Evolutionary conservation across 1,140 invertebrate species (phyloP).

Genomic region (Neodiprion pinetum): DNA sequence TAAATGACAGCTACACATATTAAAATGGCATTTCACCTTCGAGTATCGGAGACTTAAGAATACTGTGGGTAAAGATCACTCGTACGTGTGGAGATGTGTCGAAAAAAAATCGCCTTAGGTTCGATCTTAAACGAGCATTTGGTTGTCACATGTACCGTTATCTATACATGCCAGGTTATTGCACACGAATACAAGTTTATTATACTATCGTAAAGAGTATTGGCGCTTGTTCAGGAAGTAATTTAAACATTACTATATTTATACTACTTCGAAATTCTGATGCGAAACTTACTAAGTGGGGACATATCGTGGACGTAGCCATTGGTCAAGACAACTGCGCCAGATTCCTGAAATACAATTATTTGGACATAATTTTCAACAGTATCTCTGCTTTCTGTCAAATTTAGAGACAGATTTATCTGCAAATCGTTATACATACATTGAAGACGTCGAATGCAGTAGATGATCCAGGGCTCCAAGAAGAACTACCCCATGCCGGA

Average conservation of each 20-base stretch:
- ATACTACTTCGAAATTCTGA: neutral
- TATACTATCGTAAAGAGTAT: neutral
- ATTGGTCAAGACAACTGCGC: conserved; percentile 80
- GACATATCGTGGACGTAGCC: conserved; percentile 67
- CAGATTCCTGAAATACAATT: conserved; percentile 72
- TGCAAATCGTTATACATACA: conserved; percentile 55
- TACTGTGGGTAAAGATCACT: too few relatives aligned
- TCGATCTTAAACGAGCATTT: too few relatives aligned
- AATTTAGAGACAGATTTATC: conserved; percentile 18
- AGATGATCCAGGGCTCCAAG: conserved; percentile 71
- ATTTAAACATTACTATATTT: conserved; percentile 13
- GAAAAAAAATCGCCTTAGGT: too few relatives aligned
- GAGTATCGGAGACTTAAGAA: too few relatives aligned
- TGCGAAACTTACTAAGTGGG: conserved; percentile 66
- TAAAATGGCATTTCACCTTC: too few relatives aligned
- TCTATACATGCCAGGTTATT: conserved; percentile 6
- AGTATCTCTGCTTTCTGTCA: conserved; percentile 16
- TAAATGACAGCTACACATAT: too few relatives aligned
- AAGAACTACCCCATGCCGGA: conserved; percentile 50
- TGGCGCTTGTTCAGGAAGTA: neutral
- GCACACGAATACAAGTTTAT: neutral
- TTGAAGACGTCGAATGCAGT: conserved; percentile 72
- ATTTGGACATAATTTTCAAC: neutral
- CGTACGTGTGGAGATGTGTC: too few relatives aligned
- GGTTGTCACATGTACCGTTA: too few relatives aligned